Conservation (phyloP, 2,797 vertebrate genomes). For the Coccyzus lansbergi region DNA sequence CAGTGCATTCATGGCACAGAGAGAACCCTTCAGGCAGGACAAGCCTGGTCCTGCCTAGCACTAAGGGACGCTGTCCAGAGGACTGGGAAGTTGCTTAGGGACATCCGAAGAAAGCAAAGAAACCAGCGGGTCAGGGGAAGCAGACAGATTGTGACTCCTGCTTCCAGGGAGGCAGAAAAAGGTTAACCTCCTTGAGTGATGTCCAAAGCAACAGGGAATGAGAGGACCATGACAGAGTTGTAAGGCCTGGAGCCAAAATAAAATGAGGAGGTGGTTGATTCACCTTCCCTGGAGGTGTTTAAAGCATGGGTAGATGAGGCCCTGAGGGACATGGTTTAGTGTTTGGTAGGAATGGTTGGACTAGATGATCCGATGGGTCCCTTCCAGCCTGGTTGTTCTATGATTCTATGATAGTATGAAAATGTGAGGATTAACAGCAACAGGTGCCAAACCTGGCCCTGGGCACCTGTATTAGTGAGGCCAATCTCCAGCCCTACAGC, state of each 20-base stretch:
- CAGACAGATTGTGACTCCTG: not conserved
- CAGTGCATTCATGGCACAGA: not conserved
- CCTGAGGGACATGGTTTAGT: no score
- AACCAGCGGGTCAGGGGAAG: not conserved
- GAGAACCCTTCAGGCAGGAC: not conserved
- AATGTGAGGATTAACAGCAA: not conserved
- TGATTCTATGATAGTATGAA: no score
- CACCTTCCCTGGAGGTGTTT: no score
- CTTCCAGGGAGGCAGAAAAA: not conserved
- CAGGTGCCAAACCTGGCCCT: not conserved
- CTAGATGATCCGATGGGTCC: no score
- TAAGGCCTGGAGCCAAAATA: not conserved
- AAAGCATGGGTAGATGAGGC: no score
- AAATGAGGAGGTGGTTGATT: no score
- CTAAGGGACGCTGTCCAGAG: not conserved
- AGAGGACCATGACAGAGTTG: not conserved
- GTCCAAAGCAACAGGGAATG: not conserved
- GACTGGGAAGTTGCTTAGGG: conserved; percentile 5
- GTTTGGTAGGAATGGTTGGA: no score
- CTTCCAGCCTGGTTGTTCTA: no score
- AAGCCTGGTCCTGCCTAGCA: conserved; percentile 25
- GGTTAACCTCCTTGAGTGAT: not conserved
- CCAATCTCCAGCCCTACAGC: not conserved
- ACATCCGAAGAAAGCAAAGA: conserved; percentile 6
- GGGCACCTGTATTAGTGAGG: not conserved